Conservation (phyloP, 2,888 invertebrate species). For the Philonicus albiceps region DNA sequence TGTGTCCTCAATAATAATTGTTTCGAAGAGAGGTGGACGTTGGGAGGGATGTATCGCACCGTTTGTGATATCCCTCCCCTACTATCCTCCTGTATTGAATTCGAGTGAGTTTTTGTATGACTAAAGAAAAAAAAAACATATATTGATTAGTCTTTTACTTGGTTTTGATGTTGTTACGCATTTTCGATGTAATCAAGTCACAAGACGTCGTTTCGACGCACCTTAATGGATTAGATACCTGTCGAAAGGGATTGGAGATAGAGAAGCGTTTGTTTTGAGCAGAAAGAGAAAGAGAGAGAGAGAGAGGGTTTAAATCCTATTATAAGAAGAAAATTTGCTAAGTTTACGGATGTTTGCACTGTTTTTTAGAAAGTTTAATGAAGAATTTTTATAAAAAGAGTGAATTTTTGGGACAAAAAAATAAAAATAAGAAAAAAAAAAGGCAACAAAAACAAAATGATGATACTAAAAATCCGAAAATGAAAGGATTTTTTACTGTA, state of each 20-base stretch:
- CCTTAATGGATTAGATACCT: not conserved
- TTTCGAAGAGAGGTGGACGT: not conserved
- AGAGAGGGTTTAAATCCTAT: not conserved
- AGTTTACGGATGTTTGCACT: constrained; percentile 28
- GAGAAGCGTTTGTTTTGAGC: not conserved
- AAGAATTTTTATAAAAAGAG: constrained; percentile 10
- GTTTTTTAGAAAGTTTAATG: constrained; percentile 22
- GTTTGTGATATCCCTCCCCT: too few relatives aligned
- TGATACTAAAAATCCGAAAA: not conserved
- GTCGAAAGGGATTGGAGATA: not conserved
- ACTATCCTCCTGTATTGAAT: not conserved
- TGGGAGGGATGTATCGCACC: too few relatives aligned
- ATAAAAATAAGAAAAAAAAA: not conserved
- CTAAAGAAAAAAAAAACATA: not conserved
- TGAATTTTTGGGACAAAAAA: not conserved
- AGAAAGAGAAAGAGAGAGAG: too few relatives aligned
- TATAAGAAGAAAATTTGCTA: constrained; percentile 10
- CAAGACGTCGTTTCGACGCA: not conserved
- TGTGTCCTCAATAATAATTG: constrained; percentile 42
- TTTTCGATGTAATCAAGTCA: not conserved
- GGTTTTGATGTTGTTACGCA: constrained; percentile 31
- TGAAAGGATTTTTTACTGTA: not conserved
- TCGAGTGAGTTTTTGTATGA: not conserved
- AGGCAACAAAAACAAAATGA: not conserved
- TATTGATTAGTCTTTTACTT: not conserved